Conservation (phyloP, 1,140 invertebrate species). For the Cheumatopsyche charites region DNA sequence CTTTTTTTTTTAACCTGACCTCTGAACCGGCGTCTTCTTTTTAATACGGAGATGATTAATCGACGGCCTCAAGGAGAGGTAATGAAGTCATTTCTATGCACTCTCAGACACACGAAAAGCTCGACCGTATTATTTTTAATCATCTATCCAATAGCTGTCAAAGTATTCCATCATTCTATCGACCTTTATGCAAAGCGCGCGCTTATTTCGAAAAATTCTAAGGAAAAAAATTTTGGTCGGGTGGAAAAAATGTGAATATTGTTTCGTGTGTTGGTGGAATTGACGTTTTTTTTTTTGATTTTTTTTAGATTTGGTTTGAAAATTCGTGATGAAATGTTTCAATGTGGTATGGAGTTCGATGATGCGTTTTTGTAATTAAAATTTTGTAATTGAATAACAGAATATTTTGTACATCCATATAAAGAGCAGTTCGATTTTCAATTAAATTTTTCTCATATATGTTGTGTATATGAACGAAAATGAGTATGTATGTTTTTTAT, state of each 20-base stretch:
- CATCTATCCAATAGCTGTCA: constrained; percentile 40
- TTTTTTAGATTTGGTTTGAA: no score
- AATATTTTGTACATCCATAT: no score
- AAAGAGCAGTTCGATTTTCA: no score
- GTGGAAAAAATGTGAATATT: no score
- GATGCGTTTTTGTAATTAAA: no score
- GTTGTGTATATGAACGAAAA: background rate
- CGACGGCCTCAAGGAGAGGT: constrained; percentile 29
- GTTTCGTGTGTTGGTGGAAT: no score
- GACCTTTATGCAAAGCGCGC: constrained; percentile 21
- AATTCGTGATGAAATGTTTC: no score
- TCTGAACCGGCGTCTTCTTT: constrained; percentile 7
- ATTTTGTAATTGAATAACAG: no score
- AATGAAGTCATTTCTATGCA: constrained; percentile 41
- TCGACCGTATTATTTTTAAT: constrained; percentile 35
- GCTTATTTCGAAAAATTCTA: background rate
- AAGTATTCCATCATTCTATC: constrained; percentile 40
- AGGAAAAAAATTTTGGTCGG: no score
- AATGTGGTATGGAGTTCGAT: no score
- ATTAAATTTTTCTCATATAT: no score
- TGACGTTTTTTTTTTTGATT: no score
- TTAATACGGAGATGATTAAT: constrained; percentile 33
- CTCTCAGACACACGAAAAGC: background rate
- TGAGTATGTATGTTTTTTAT: background rate
- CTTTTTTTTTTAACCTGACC: constrained; percentile 6